Conservation (phyloP, 1,140 invertebrate genomes). For the Bombus confusus region DNA sequence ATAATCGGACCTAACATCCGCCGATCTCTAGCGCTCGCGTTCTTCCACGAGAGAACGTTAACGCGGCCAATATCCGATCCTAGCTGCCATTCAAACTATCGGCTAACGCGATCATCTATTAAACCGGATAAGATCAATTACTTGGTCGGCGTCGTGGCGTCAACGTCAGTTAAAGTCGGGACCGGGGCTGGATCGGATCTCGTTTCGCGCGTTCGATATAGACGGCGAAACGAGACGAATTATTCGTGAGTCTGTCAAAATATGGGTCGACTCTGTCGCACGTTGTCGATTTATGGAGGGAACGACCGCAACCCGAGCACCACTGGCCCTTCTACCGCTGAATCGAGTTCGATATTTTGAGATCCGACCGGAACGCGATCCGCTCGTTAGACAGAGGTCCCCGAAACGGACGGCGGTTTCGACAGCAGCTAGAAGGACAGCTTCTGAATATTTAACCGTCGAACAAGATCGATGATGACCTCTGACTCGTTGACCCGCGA, state of each 20-base stretch:
- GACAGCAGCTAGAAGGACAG: constrained; percentile 40
- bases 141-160: constrained; percentile 43
- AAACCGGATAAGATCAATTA: constrained; percentile 66
- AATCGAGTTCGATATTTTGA: constrained; percentile 53
- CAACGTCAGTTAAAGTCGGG: constrained; percentile 53
- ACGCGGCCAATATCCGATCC: constrained; percentile 28
- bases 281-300: constrained; percentile 50
- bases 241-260: constrained; percentile 61
- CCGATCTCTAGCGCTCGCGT: neutral
- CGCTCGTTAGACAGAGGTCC: neutral
- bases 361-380: constrained; percentile 31
- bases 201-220: constrained; percentile 51
- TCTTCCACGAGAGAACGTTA: neutral
- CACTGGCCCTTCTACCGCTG: neutral
- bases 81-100: constrained; percentile 34
- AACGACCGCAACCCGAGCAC: neutral
- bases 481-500: neutral
- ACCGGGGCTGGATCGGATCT: constrained; percentile 14
- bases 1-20: neutral
- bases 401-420: constrained; percentile 24
- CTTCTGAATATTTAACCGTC: constrained; percentile 61
- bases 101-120: constrained; percentile 59
- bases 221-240: constrained; percentile 53
- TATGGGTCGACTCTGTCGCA: constrained; percentile 49
- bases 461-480: neutral